phyloP scores from a whole-genome alignment of 2,797 vertebrate species.

The Acridotheres tristis region DNA sequence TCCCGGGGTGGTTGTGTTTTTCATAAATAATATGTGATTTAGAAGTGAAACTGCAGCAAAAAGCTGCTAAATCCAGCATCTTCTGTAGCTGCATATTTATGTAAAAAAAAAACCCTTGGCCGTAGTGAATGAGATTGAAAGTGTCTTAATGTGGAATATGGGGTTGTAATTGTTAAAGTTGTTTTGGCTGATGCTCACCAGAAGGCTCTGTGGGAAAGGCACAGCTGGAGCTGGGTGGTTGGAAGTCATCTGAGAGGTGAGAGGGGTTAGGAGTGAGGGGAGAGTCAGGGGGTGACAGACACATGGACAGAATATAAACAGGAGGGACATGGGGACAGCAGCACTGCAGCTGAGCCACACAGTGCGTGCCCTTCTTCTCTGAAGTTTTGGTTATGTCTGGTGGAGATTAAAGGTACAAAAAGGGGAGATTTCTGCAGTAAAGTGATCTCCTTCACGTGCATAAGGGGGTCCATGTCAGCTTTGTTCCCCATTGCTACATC shows the following conservation, averaged over 20 bases:
- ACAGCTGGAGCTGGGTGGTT: too few relatives aligned
- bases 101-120: not conserved
- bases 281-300: too few relatives aligned
- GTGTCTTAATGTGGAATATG: not conserved
- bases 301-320: too few relatives aligned
- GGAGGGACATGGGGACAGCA: too few relatives aligned
- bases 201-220: too few relatives aligned
- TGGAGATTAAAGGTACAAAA: not conserved
- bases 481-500: not conserved
- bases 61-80: not conserved
- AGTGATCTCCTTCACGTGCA: not conserved
- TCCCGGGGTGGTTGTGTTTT: conserved; percentile 8
- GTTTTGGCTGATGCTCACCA: too few relatives aligned
- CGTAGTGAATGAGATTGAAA: not conserved
- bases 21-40: not conserved
- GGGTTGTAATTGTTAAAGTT: too few relatives aligned
- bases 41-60: not conserved
- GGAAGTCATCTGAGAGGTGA: too few relatives aligned
- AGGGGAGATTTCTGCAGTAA: not conserved
- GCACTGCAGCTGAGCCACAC: too few relatives aligned
- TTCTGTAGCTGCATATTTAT: not conserved
- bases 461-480: not conserved
- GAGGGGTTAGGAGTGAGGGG: too few relatives aligned
- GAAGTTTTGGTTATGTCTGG: too few relatives aligned
- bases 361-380: too few relatives aligned